These are phyloP conservation scores for Parauchenoglanis ngamensis DNA, from an alignment of 2,797 vertebrate genomes.

Conservation along the genomic window DNA sequence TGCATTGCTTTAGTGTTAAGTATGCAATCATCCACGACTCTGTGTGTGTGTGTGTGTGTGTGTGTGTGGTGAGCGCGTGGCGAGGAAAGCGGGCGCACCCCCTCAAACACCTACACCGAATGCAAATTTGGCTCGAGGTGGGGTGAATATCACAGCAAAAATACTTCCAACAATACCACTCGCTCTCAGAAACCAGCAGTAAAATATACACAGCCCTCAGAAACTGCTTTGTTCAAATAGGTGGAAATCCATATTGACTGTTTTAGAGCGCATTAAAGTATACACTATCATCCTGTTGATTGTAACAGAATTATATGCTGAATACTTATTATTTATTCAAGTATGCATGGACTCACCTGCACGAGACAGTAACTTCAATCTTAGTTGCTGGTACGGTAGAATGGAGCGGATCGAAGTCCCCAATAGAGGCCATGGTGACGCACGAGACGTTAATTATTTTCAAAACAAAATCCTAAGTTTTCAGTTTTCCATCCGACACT, in stretches of 20 bases:
- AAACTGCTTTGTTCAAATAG: background rate
- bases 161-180: background rate
- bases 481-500: slow-evolving; percentile 33
- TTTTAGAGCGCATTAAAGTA: background rate
- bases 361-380: slow-evolving; percentile 90
- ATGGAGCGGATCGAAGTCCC: slow-evolving; percentile 83
- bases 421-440: slow-evolving; percentile 83
- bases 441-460: background rate
- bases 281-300: background rate
- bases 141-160: background rate
- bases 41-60: too few species aligned
- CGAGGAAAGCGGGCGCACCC: slow-evolving; percentile 50
- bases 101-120: slow-evolving; percentile 66
- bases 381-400: slow-evolving; percentile 88
- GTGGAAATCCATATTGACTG: background rate
- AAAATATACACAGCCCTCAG: background rate
- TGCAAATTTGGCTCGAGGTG: slow-evolving; percentile 48
- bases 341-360: slow-evolving; percentile 77
- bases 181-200: background rate
- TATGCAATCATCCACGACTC: background rate
- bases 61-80: slow-evolving; percentile 13
- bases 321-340: background rate
- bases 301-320: too few species aligned
- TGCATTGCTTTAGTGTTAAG: background rate
- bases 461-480: slow-evolving; percentile 56